phyloP scores from a whole-genome alignment of 2,113 vertebrate genomes.

The Leucoraja erinaceus region DNA sequence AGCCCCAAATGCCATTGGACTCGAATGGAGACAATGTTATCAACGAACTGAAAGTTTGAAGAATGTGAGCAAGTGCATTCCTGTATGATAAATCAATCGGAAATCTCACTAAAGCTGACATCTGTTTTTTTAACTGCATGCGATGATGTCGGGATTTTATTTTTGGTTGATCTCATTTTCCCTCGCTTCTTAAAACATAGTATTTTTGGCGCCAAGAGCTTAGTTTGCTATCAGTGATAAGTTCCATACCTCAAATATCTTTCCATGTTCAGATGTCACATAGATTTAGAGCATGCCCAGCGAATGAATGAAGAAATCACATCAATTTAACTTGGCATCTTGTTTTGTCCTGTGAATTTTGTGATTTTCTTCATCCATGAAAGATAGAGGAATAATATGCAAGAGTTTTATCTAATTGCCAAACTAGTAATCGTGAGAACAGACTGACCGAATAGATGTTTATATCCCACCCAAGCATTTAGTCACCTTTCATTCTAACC shows the following conservation, averaged over 20 bases:
- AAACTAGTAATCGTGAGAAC: too few species aligned
- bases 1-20: neutral
- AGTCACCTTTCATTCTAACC: too few species aligned
- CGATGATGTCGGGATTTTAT: neutral
- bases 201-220: neutral
- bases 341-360: neutral
- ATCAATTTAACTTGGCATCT: neutral
- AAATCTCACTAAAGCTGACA: neutral
- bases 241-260: neutral
- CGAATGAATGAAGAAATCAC: neutral
- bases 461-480: too few species aligned
- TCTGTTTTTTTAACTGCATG: neutral
- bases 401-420: neutral
- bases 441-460: too few species aligned
- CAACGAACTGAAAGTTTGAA: conserved; percentile 22
- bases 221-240: neutral
- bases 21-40: neutral
- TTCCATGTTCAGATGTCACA: neutral
- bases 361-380: neutral
- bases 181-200: neutral
- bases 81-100: neutral
- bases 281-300: neutral
- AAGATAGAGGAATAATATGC: neutral
- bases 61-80: neutral
- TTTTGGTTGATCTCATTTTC: neutral